These are phyloP conservation scores for Adrianichthys oophorus DNA, from an alignment of 2,797 vertebrate genomes.

Conservation along the genomic window DNA sequence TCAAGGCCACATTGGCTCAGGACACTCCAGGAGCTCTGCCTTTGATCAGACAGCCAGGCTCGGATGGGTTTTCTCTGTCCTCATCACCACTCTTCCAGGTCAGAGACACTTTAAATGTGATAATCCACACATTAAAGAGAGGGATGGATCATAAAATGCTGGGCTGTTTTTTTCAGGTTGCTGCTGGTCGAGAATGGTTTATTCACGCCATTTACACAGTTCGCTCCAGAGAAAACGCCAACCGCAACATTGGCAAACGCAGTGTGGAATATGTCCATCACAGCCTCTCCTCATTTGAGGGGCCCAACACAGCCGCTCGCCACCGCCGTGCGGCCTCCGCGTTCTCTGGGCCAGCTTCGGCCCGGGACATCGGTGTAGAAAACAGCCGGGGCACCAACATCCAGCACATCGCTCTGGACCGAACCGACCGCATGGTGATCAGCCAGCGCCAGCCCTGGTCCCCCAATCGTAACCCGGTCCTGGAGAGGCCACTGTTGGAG, in stretches of 20 bases:
- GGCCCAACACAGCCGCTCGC: constrained; percentile 31
- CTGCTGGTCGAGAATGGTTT: constrained; percentile 82
- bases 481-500: constrained; percentile 70
- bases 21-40: constrained; percentile 74
- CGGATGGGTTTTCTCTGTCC: constrained; percentile 79
- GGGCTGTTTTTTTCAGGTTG: constrained; percentile 69
- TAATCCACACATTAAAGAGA: background rate
- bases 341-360: constrained; percentile 25
- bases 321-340: constrained; percentile 54
- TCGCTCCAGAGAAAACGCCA: constrained; percentile 75
- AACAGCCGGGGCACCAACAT: constrained; percentile 82
- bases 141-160: background rate
- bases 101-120: background rate
- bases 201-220: constrained; percentile 81
- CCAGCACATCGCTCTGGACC: constrained; percentile 77
- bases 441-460: constrained; percentile 71
- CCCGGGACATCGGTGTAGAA: constrained; percentile 69
- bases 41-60: constrained; percentile 75
- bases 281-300: constrained; percentile 52
- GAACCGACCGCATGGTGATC: constrained; percentile 65
- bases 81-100: constrained; percentile 85
- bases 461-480: constrained; percentile 23
- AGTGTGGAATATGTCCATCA: constrained; percentile 77
- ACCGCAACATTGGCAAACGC: constrained; percentile 78
- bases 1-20: constrained; percentile 75